Evolutionary conservation across 2,888 invertebrate genomes (phyloP).

Genomic region (Ectobius pallidus): DNA sequence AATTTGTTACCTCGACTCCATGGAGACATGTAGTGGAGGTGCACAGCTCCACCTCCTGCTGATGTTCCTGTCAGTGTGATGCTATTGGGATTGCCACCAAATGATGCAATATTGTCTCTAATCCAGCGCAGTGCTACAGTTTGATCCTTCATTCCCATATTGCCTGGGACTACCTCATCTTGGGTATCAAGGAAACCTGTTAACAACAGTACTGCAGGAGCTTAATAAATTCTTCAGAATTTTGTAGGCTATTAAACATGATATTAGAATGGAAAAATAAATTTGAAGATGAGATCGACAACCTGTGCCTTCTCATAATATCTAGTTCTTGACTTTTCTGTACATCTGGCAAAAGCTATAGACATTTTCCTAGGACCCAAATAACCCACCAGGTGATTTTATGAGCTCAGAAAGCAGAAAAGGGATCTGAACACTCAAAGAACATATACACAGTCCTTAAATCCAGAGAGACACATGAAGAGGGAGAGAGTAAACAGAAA

Average conservation of each 20-base stretch:
- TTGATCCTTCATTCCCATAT: slow-evolving; percentile 78
- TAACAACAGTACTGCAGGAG: neutral
- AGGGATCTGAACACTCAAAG: neutral
- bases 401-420: neutral
- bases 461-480: neutral
- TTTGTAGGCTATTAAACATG: no score
- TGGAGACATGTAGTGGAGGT: slow-evolving; percentile 72
- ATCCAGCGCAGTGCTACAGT: slow-evolving; percentile 72
- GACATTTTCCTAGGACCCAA: neutral
- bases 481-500: neutral
- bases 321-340: neutral
- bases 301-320: neutral
- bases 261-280: neutral
- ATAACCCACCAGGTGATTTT: neutral
- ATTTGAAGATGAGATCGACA: neutral
- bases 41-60: slow-evolving; percentile 76
- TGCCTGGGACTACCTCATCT: slow-evolving; percentile 70
- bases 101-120: slow-evolving; percentile 68
- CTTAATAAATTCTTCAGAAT: no score
- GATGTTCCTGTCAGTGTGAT: slow-evolving; percentile 73
- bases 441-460: neutral
- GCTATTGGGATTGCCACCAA: slow-evolving; percentile 73
- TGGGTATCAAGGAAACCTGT: slow-evolving; percentile 77
- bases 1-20: slow-evolving; percentile 60
- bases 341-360: neutral